These are phyloP conservation scores for Microcebus lehilahytsara DNA, from an alignment of 2,113 vertebrate genomes.

Conservation along the genomic window DNA sequence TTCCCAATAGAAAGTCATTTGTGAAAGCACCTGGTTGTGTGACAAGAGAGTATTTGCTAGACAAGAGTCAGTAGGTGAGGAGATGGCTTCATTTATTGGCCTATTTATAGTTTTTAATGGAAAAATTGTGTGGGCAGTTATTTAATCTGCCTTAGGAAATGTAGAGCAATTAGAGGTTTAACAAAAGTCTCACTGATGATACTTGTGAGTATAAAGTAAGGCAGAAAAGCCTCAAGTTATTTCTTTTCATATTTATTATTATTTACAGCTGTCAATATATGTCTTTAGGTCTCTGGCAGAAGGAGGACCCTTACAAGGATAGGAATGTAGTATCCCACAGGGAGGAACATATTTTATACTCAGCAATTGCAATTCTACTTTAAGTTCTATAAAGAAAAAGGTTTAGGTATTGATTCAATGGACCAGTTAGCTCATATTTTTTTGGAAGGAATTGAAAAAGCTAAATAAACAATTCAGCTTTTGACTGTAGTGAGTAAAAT, in stretches of 20 bases:
- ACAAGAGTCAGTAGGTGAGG: background rate
- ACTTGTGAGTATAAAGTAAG: background rate
- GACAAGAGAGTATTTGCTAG: background rate
- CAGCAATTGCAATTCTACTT: background rate
- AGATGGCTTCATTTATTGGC: background rate
- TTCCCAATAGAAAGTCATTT: background rate
- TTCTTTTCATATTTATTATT: background rate
- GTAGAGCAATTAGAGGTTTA: background rate
- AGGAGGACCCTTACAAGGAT: background rate
- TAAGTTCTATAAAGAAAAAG: background rate
- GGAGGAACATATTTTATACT: background rate
- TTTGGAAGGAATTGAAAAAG: background rate
- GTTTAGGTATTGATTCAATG: background rate
- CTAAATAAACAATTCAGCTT: background rate
- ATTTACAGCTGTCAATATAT: background rate
- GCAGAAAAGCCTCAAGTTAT: background rate
- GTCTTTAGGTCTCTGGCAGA: background rate
- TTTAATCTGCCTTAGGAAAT: background rate
- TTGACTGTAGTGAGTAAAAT: background rate
- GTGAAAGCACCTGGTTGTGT: background rate
- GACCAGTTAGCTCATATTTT: background rate
- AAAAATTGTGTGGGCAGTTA: background rate
- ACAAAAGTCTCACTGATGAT: background rate
- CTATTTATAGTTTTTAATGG: constrained; percentile 28
- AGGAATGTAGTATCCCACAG: background rate